Conservation (phyloP, 2,113 vertebrate genomes). For the Phylloscopus trochiloides region DNA sequence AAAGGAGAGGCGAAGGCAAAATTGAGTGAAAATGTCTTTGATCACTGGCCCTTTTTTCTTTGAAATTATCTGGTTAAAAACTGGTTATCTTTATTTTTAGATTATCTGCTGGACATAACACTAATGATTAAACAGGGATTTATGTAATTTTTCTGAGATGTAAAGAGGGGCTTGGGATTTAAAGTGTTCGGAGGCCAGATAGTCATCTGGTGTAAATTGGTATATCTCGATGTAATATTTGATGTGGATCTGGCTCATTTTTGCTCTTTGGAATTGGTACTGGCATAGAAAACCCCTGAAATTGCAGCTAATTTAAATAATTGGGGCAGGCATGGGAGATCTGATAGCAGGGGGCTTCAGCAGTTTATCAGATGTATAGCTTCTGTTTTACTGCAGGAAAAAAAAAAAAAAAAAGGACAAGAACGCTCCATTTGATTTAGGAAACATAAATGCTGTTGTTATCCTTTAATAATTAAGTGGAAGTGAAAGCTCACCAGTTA, state of each 20-base stretch:
- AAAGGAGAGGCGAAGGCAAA: background rate
- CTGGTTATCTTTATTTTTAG: background rate
- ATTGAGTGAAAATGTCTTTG: background rate
- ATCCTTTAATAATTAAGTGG: background rate
- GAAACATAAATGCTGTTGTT: background rate
- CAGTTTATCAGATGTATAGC: background rate
- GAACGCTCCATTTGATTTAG: background rate
- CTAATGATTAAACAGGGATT: background rate
- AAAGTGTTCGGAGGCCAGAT: background rate
- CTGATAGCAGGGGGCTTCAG: background rate
- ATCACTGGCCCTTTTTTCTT: background rate
- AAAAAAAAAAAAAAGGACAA: background rate
- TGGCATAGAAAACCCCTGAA: background rate
- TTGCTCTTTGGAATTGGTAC: background rate
- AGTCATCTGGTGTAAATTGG: background rate
- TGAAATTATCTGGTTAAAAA: background rate
- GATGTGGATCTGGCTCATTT: background rate
- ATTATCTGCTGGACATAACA: background rate
- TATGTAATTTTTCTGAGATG: background rate
- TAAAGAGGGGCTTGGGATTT: background rate
- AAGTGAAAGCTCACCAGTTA: background rate
- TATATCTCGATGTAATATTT: accelerated
- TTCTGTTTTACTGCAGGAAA: background rate
- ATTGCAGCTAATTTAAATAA: background rate
- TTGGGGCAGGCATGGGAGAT: background rate